Conservation (phyloP, 2,797 vertebrate species). For the Pristis pectinata region DNA sequence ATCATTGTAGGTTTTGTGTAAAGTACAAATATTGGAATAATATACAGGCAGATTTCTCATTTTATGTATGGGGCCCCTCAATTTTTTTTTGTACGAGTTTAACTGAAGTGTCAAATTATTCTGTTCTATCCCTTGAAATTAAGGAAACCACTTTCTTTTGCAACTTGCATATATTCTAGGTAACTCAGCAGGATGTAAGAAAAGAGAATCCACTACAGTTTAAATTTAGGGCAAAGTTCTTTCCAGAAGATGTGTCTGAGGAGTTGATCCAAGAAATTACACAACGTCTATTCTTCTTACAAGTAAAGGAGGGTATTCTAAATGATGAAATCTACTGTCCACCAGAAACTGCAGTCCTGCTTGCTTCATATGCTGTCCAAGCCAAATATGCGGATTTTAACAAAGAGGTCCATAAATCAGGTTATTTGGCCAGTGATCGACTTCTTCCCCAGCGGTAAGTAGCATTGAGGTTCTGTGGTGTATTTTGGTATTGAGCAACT, state of each 20-base stretch:
- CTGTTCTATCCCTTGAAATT: background rate
- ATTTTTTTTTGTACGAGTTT: background rate
- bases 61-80: background rate
- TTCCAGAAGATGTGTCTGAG: slow-evolving; percentile 91
- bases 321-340: slow-evolving; percentile 97
- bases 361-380: slow-evolving; percentile 91
- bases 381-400: slow-evolving; percentile 89
- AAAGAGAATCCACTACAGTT: slow-evolving; percentile 96
- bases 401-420: slow-evolving; percentile 84
- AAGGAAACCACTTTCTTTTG: slow-evolving; percentile 39
- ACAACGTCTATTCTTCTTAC: slow-evolving; percentile 93
- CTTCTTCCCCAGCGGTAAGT: slow-evolving; percentile 91
- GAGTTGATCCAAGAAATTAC: slow-evolving; percentile 94
- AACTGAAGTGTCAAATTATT: background rate
- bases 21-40: background rate
- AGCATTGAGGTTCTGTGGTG: background rate
- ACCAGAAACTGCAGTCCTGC: slow-evolving; percentile 89
- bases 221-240: slow-evolving; percentile 95
- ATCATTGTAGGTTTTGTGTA: background rate
- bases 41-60: background rate
- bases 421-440: slow-evolving; percentile 85
- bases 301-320: slow-evolving; percentile 94
- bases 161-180: slow-evolving; percentile 59
- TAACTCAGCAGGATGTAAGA: slow-evolving; percentile 92
- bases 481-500: background rate